Percentiles rank a stretch among this genome's conserved stretches.
Conservation (phyloP, 2,113 vertebrate species). For the Gorsachius goisagi region DNA sequence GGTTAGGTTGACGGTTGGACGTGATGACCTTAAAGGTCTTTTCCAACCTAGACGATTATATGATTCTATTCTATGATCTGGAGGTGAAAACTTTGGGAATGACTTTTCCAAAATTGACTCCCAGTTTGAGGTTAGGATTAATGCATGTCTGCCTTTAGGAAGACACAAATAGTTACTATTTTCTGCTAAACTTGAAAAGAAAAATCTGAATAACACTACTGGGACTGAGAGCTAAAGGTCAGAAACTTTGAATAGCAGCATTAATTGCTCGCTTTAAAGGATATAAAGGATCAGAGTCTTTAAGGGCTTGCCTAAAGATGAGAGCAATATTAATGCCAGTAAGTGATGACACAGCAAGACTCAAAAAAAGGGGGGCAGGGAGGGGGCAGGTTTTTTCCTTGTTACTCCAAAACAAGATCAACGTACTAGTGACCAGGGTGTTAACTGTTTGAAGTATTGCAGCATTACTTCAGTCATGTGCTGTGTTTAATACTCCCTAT, state of each 20-base stretch:
- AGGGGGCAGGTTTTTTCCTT: not conserved
- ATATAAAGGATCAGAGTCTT: slow-evolving; percentile 44
- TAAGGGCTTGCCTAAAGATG: slow-evolving; percentile 13
- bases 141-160: not conserved
- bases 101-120: not conserved
- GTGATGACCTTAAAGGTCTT: no score
- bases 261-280: slow-evolving; percentile 56
- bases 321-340: not conserved
- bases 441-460: not conserved
- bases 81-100: not conserved
- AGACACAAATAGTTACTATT: slow-evolving; percentile 17
- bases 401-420: not conserved
- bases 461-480: not conserved
- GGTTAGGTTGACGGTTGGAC: no score
- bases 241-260: slow-evolving; percentile 41
- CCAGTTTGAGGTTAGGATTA: not conserved
- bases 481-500: not conserved
- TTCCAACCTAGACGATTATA: no score
- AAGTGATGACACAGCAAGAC: not conserved
- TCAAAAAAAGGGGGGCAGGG: not conserved
- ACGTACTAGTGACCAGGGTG: not conserved
- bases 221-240: slow-evolving; percentile 59
- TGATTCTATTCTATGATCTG: not conserved
- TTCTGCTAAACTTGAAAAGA: slow-evolving; percentile 17
- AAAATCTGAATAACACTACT: slow-evolving; percentile 18